Evolutionary conservation across 2,797 vertebrate species (phyloP).

Genomic region (Vireo griseus): DNA sequence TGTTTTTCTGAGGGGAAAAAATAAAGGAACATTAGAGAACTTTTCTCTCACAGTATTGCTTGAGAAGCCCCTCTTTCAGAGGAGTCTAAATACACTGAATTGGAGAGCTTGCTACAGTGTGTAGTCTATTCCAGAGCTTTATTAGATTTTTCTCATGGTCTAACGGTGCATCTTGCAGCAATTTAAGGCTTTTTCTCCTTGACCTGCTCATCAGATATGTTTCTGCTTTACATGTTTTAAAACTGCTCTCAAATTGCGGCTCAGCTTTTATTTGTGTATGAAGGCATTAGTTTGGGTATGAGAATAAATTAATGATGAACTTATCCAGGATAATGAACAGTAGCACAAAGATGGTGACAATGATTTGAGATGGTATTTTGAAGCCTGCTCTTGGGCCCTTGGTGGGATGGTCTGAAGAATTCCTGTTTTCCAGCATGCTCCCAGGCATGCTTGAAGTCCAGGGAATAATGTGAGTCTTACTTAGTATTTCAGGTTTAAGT

Average conservation of each 20-base stretch:
- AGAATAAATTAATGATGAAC: neutral
- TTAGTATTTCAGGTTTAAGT: neutral
- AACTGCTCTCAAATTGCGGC: neutral
- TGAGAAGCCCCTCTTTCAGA: neutral
- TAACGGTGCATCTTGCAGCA: neutral
- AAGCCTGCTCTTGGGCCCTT: neutral
- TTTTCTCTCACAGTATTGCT: neutral
- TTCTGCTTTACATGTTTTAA: neutral
- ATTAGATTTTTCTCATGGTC: neutral
- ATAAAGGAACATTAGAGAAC: neutral
- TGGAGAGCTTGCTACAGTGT: neutral
- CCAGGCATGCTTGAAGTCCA: neutral
- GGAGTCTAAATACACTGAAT: neutral
- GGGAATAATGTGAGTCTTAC: neutral
- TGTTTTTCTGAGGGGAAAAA: neutral
- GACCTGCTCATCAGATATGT: neutral
- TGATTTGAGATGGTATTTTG: neutral
- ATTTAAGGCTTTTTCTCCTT: neutral
- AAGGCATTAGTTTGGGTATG: neutral
- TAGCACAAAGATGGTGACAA: rapidly evolving
- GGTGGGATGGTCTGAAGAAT: neutral
- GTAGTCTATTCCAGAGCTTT: neutral
- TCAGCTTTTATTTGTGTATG: neutral
- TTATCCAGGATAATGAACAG: neutral
- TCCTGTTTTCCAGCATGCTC: neutral